phyloP scores from a whole-genome alignment of 2,797 vertebrate genomes.

The Rhinichthys osculus region DNA sequence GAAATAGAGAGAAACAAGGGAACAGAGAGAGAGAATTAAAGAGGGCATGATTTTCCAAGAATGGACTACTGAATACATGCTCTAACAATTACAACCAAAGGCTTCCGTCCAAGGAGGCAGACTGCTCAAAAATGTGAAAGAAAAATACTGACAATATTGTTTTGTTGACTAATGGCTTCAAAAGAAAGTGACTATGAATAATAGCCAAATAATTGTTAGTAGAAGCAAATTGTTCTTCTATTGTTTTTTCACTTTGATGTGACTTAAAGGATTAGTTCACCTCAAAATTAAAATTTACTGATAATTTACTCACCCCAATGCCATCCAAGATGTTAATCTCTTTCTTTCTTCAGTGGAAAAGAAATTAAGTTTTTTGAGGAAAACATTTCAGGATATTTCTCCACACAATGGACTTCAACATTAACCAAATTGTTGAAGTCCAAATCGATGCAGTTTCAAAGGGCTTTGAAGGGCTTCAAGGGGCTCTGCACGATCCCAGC shows the following conservation, averaged over 20 bases:
- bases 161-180: background rate
- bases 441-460: too few species aligned
- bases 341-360: too few species aligned
- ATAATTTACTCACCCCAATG: too few species aligned
- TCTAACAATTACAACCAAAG: slow-evolving; percentile 2
- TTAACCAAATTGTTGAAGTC: too few species aligned
- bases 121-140: background rate
- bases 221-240: background rate
- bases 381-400: too few species aligned
- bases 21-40: slow-evolving; percentile 13
- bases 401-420: too few species aligned
- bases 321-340: too few species aligned
- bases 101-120: slow-evolving; percentile 4
- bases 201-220: background rate
- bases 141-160: background rate
- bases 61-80: slow-evolving; percentile 12
- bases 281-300: too few species aligned
- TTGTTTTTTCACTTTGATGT: background rate
- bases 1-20: background rate
- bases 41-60: slow-evolving; percentile 8
- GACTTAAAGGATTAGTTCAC: background rate
- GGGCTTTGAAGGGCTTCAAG: too few species aligned
- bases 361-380: too few species aligned
- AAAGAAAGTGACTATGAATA: background rate
- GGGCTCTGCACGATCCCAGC: too few species aligned